These are phyloP conservation scores for Halcyon smyrnensis DNA, from an alignment of 2,797 vertebrate genomes.

Conservation along the genomic window DNA sequence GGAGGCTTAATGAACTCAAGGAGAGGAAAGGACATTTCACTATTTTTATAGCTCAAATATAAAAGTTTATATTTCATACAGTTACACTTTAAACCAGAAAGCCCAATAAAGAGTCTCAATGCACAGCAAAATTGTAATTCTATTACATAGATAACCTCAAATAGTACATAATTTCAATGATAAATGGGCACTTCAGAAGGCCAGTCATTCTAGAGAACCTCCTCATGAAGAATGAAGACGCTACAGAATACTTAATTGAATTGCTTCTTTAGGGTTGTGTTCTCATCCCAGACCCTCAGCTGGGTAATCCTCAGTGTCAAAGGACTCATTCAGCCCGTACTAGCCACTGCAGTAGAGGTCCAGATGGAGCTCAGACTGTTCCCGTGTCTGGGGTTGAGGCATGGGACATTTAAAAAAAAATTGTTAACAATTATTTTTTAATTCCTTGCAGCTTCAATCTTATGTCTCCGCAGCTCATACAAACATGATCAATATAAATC, in stretches of 20 bases:
- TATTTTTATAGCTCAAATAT: slow-evolving; percentile 53
- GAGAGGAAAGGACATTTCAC: slow-evolving; percentile 58
- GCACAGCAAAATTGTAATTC: neutral
- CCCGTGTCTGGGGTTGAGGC: fast-evolving
- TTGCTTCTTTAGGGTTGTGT: neutral
- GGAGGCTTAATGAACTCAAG: slow-evolving; percentile 63
- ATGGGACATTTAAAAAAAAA: neutral
- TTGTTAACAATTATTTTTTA: neutral
- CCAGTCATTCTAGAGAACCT: neutral
- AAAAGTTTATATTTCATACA: slow-evolving; percentile 54
- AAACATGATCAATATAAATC: neutral
- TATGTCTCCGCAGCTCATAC: neutral
- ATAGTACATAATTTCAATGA: neutral
- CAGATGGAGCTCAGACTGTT: neutral
- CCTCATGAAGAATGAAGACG: neutral
- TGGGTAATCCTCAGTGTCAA: neutral
- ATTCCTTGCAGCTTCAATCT: neutral
- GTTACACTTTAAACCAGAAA: slow-evolving; percentile 33
- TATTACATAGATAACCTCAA: neutral
- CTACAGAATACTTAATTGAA: neutral
- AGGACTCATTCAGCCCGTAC: neutral
- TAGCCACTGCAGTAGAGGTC: neutral
- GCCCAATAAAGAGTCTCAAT: neutral
- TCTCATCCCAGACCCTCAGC: neutral
- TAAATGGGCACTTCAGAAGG: neutral